These are phyloP conservation scores for Carassius auratus DNA, from an alignment of 2,113 vertebrate genomes.

Conservation along the genomic window DNA sequence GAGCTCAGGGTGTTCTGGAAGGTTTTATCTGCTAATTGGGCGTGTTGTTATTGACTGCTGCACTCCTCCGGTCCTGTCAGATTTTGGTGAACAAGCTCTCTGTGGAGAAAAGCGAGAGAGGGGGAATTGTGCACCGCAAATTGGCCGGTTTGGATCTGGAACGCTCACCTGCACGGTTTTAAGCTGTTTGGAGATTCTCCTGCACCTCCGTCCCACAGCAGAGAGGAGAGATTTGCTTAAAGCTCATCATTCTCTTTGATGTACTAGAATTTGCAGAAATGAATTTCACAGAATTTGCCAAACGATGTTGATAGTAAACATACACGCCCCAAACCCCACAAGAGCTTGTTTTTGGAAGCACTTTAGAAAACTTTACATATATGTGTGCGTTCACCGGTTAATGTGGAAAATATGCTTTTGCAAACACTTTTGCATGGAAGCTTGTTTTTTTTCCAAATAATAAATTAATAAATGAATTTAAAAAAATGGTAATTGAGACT, in stretches of 20 bases:
- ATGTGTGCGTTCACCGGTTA: background rate
- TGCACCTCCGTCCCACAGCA: background rate
- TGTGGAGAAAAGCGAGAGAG: slow-evolving; percentile 6
- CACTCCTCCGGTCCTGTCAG: slow-evolving; percentile 36
- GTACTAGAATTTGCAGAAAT: slow-evolving; percentile 11
- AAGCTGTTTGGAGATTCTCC: slow-evolving; percentile 8
- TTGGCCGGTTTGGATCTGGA: slow-evolving; percentile 12
- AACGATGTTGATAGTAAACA: slow-evolving; percentile 31
- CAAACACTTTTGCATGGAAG: background rate
- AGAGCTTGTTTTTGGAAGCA: background rate
- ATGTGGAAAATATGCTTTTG: background rate
- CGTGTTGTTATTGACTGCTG: slow-evolving; percentile 39
- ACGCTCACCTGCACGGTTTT: background rate
- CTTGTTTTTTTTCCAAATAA: background rate
- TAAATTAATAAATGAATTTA: background rate
- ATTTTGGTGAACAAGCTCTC: slow-evolving; percentile 35
- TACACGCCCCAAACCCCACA: background rate
- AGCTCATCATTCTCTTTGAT: slow-evolving; percentile 23
- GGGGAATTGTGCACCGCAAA: background rate
- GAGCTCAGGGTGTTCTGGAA: slow-evolving; percentile 23
- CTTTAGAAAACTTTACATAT: background rate
- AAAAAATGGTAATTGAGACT: background rate
- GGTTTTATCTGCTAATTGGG: slow-evolving; percentile 43
- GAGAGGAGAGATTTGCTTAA: slow-evolving; percentile 14
- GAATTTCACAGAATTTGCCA: slow-evolving; percentile 22